Conservation (phyloP, 2,113 vertebrate species). For the Protobothrops mucrosquamatus region DNA sequence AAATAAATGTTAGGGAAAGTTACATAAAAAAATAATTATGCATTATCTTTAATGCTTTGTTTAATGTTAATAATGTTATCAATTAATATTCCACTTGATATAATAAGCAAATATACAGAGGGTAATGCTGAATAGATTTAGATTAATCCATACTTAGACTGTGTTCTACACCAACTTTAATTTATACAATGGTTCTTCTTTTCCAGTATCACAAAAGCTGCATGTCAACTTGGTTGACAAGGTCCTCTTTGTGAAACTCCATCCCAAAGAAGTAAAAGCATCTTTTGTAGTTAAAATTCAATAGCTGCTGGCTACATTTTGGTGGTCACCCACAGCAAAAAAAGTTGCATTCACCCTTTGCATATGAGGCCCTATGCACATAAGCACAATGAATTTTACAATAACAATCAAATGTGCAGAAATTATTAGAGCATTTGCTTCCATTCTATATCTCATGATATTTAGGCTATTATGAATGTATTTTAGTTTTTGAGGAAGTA, state of each 20-base stretch:
- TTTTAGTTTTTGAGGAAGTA: neutral
- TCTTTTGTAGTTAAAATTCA: neutral
- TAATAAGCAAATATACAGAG: neutral
- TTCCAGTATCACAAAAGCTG: neutral
- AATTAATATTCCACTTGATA: neutral
- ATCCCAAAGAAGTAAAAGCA: neutral
- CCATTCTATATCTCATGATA: neutral
- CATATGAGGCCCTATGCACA: neutral
- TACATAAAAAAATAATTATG: neutral
- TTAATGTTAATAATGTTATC: neutral
- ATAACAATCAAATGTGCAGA: neutral
- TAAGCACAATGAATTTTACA: neutral
- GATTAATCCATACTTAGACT: neutral
- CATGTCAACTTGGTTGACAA: neutral
- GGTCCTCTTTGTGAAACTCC: neutral
- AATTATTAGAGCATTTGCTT: neutral
- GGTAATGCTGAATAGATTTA: neutral
- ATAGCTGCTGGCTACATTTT: neutral
- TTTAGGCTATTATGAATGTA: neutral
- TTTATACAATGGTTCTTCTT: neutral
- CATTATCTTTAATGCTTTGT: neutral
- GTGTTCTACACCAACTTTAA: neutral
- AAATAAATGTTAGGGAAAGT: neutral
- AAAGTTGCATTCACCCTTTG: neutral
- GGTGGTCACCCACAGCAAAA: neutral